These are phyloP conservation scores for Tetraneura akinire DNA, from an alignment of 1,140 invertebrate species.

Conservation along the genomic window DNA sequence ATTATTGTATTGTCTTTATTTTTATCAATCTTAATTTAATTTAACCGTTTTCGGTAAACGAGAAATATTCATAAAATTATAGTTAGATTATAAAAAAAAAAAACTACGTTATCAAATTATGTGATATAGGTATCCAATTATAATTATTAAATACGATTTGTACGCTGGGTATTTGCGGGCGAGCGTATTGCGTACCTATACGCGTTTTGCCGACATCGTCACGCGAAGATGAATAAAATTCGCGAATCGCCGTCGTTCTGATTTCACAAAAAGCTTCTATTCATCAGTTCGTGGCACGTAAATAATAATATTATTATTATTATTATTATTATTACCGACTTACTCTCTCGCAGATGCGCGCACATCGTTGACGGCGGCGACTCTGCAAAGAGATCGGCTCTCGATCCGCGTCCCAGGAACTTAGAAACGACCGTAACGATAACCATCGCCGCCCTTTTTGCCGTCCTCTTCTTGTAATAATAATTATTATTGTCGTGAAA, in stretches of 20 bases:
- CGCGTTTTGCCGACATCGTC: conserved; percentile 35
- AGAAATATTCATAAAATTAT: no score
- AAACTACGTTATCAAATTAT: no score
- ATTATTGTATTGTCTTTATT: no score
- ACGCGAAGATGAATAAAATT: conserved; percentile 33
- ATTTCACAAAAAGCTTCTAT: conserved; percentile 42
- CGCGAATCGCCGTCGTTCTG: conserved; percentile 43
- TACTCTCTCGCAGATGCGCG: neutral
- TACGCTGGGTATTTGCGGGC: neutral
- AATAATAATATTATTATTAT: no score
- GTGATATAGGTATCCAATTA: no score
- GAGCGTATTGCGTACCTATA: neutral
- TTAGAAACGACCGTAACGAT: conserved; percentile 11
- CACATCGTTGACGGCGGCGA: neutral
- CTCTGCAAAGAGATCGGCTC: conserved; percentile 41
- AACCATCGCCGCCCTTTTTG: conserved; percentile 44
- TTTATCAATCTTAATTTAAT: no score
- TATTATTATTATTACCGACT: no score
- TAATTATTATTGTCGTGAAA: conserved; percentile 16
- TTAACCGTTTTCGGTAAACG: no score
- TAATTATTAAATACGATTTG: no score
- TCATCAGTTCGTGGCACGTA: conserved; percentile 46
- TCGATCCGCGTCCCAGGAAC: conserved; percentile 33
- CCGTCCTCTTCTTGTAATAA: neutral
- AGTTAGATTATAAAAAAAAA: no score